Conservation (phyloP, 1,140 invertebrate species). For the Cotesia typhae region DNA sequence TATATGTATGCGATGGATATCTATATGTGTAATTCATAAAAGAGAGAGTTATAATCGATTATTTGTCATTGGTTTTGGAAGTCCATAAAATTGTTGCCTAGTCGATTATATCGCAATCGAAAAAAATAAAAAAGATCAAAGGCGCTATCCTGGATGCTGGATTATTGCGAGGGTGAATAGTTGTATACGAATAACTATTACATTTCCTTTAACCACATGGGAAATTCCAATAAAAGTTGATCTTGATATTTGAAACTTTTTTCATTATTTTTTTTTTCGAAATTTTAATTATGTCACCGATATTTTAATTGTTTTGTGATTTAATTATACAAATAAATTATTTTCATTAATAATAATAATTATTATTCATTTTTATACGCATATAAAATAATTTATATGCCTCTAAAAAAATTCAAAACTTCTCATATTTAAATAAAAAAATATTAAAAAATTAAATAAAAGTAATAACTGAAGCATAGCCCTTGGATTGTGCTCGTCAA, state of each 20-base stretch:
- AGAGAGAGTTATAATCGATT: slow-evolving; percentile 38
- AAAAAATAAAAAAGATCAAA: slow-evolving; percentile 33
- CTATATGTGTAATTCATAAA: not conserved
- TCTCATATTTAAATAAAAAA: not conserved
- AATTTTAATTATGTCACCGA: too few species aligned
- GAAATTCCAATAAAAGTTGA: slow-evolving; percentile 10
- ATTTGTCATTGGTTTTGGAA: slow-evolving; percentile 28
- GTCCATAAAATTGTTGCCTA: slow-evolving; percentile 15
- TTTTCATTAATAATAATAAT: too few species aligned
- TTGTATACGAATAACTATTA: too few species aligned
- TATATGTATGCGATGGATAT: not conserved
- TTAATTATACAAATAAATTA: too few species aligned
- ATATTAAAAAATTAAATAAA: not conserved
- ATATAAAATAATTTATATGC: too few species aligned
- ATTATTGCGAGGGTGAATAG: not conserved
- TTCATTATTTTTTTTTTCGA: too few species aligned
- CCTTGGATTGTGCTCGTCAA: not conserved
- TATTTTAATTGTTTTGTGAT: too few species aligned
- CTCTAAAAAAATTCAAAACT: slow-evolving; percentile 1
- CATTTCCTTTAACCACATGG: not conserved
- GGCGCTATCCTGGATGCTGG: not conserved
- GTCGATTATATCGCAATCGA: slow-evolving; percentile 20
- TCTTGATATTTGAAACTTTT: too few species aligned
- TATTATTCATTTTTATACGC: too few species aligned
- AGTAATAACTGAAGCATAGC: slow-evolving; percentile 11